These are phyloP conservation scores for Rambutsinella grinnellia DNA, from an alignment of 2,888 invertebrate species.

Conservation along the genomic window DNA sequence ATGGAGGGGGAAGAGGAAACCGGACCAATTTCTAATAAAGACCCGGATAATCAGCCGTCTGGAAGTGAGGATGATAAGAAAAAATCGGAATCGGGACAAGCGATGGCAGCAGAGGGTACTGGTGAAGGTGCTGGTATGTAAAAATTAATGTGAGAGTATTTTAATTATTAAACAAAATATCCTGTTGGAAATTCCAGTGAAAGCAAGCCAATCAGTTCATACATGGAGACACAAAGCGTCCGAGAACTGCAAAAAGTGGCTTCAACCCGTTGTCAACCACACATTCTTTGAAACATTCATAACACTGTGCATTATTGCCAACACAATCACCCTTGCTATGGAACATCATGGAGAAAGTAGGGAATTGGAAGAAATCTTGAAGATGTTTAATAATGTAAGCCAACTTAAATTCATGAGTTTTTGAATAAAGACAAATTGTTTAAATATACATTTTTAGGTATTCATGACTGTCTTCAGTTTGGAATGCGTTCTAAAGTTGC, in stretches of 20 bases:
- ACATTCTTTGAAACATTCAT: neutral
- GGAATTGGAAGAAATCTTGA: conserved; percentile 72
- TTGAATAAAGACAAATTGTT: too few species aligned
- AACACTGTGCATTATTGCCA: neutral
- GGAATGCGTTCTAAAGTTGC: conserved; percentile 95
- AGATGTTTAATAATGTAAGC: conserved; percentile 87
- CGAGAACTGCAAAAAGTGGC: neutral
- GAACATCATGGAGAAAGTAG: conserved; percentile 96
- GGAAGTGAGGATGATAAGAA: too few species aligned
- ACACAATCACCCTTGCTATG: conserved; percentile 78
- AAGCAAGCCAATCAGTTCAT: too few species aligned
- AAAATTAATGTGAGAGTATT: too few species aligned
- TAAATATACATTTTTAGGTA: conserved; percentile 76
- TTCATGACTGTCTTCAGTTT: conserved; percentile 95
- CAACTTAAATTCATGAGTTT: too few species aligned
- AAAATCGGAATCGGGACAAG: too few species aligned
- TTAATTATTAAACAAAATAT: too few species aligned
- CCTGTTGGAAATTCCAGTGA: too few species aligned
- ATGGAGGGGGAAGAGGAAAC: neutral
- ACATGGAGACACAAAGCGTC: too few species aligned
- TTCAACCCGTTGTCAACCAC: neutral
- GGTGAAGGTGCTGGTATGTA: too few species aligned
- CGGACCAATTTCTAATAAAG: neutral
- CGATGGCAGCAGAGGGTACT: too few species aligned
- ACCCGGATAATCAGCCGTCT: too few species aligned